These are phyloP conservation scores for Pseudonaja textilis DNA, from an alignment of 2,113 vertebrate species.

Conservation along the genomic window DNA sequence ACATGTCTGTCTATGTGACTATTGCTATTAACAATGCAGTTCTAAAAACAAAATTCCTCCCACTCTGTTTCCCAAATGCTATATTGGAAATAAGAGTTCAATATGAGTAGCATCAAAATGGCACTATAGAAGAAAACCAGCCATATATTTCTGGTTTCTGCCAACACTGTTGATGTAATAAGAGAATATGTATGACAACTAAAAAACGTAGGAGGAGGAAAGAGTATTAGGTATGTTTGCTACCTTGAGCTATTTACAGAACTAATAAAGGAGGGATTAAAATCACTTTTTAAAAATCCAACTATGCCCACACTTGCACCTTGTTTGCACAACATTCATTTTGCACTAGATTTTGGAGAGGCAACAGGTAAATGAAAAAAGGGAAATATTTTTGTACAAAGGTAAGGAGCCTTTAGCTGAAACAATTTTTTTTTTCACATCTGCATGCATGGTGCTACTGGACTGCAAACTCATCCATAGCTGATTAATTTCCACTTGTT, in stretches of 20 bases:
- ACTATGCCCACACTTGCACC: neutral
- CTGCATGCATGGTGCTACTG: neutral
- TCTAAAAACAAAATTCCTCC: neutral
- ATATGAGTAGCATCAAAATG: too few species aligned
- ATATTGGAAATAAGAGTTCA: neutral
- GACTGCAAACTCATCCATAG: neutral
- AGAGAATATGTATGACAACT: neutral
- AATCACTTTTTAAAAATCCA: neutral
- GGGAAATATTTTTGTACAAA: neutral
- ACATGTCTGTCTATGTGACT: neutral
- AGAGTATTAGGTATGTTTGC: neutral
- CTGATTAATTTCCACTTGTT: neutral
- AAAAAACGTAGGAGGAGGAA: neutral
- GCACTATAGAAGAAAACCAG: neutral
- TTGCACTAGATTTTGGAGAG: neutral
- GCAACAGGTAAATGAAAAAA: neutral
- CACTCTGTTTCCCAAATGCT: neutral
- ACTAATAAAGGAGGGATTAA: neutral
- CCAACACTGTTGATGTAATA: neutral
- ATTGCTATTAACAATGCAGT: neutral
- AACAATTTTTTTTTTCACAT: neutral
- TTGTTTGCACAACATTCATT: neutral
- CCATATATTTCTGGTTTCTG: neutral
- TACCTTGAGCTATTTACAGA: neutral
- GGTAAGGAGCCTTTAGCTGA: neutral